phyloP scores from a whole-genome alignment of 2,797 vertebrate genomes.

The Gastrophryne carolinensis region DNA sequence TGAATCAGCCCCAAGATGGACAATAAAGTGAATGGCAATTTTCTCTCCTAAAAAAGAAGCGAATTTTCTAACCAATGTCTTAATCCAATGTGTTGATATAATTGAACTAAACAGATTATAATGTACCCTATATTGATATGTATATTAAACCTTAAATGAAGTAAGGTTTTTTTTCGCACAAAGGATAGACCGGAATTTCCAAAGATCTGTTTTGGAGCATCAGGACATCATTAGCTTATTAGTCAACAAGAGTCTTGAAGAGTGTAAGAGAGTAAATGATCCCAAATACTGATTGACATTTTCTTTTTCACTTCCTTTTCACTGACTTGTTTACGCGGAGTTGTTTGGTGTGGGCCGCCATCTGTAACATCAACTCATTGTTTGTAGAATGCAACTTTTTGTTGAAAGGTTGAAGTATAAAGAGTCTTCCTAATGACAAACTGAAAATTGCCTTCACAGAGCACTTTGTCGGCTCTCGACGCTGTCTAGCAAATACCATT shows the following conservation, averaged over 20 bases:
- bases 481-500: constrained; percentile 1
- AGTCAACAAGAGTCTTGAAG: constrained; percentile 27
- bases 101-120: too few species aligned
- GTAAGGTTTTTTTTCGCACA: too few species aligned
- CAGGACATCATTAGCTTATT: constrained; percentile 24
- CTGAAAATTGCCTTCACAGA: constrained; percentile 24
- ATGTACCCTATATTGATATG: too few species aligned
- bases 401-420: constrained; percentile 42
- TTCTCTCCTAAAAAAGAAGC: too few species aligned
- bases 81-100: too few species aligned
- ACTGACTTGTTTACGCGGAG: constrained; percentile 44
- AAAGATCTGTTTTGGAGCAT: background rate
- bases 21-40: too few species aligned
- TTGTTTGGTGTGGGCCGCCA: constrained; percentile 31
- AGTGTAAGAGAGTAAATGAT: constrained; percentile 38
- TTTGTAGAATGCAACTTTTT: constrained; percentile 31
- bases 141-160: too few species aligned
- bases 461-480: constrained; percentile 35
- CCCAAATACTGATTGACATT: constrained; percentile 31
- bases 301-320: constrained; percentile 39
- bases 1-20: too few species aligned
- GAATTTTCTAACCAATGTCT: too few species aligned
- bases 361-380: constrained; percentile 35
- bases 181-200: constrained; percentile 16
- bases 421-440: constrained; percentile 36